These are phyloP conservation scores for Leucozona laternaria DNA, from an alignment of 2,888 invertebrate genomes.

Conservation along the genomic window DNA sequence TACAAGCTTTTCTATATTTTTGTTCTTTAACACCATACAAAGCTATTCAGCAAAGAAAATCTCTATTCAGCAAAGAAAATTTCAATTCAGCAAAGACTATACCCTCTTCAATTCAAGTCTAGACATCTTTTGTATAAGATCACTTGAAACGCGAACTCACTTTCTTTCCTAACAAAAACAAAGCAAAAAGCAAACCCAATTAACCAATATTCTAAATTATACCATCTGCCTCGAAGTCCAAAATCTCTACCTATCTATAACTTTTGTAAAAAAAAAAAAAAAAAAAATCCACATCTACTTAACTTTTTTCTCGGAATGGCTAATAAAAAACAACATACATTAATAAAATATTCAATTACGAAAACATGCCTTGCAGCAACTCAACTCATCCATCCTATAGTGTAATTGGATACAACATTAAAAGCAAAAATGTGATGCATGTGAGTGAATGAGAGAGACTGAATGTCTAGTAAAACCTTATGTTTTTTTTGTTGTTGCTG, in stretches of 20 bases:
- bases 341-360: constrained; percentile 33
- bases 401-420: constrained; percentile 21
- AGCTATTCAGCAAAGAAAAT: not conserved
- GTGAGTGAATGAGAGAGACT: constrained; percentile 45
- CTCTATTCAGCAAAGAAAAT: not conserved
- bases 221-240: not conserved
- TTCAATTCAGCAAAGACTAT: not conserved
- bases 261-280: not conserved
- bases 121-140: not conserved
- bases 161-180: not conserved
- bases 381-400: constrained; percentile 16
- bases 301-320: not conserved
- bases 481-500: constrained; percentile 19
- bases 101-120: not conserved
- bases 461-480: constrained; percentile 19
- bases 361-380: constrained; percentile 49
- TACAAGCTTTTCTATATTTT: not conserved
- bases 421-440: constrained; percentile 49
- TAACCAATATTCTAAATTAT: constrained; percentile 1
- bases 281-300: not conserved
- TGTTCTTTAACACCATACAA: not conserved
- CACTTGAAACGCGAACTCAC: not conserved
- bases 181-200: not conserved
- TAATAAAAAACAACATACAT: not conserved
- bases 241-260: not conserved